Conservation (phyloP, 2,797 vertebrate species). For the Scyliorhinus canicula region DNA sequence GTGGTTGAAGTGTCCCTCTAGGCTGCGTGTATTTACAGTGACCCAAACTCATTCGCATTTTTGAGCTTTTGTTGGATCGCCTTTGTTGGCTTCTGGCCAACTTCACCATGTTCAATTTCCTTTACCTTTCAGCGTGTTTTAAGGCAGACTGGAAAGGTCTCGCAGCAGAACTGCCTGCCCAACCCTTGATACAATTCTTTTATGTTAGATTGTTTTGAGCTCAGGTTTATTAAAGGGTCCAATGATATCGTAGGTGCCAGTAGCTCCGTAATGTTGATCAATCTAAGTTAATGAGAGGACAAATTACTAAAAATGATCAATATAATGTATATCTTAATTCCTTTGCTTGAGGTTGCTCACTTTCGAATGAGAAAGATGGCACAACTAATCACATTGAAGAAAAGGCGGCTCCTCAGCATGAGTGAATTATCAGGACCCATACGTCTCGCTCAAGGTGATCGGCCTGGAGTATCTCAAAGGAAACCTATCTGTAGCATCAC, state of each 20-base stretch:
- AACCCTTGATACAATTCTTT: not conserved
- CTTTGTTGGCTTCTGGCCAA: conserved; percentile 1
- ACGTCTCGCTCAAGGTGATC: not conserved
- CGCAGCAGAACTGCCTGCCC: not conserved
- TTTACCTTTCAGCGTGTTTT: conserved; percentile 1
- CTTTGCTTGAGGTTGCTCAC: not conserved
- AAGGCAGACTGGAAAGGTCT: not conserved
- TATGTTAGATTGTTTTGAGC: not conserved
- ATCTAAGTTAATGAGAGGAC: not conserved
- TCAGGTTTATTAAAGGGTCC: not conserved
- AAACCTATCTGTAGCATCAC: not conserved
- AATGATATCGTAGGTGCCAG: not conserved
- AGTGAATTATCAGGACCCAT: not conserved
- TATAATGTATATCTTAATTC: not conserved
- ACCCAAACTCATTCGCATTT: not conserved
- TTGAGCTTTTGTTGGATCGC: not conserved
- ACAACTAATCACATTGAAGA: not conserved
- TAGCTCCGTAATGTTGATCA: not conserved
- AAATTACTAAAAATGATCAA: not conserved
- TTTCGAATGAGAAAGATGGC: not conserved
- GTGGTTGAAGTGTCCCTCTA: conserved; percentile 18
- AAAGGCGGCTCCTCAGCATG: not conserved
- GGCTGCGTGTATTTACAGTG: not conserved
- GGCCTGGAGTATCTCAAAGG: not conserved
- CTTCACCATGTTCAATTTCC: not conserved